Evolutionary conservation across 2,113 vertebrate species (phyloP), one percentile per base, ranked within the genome.

Genomic region (Platichthys flesus): DNA sequence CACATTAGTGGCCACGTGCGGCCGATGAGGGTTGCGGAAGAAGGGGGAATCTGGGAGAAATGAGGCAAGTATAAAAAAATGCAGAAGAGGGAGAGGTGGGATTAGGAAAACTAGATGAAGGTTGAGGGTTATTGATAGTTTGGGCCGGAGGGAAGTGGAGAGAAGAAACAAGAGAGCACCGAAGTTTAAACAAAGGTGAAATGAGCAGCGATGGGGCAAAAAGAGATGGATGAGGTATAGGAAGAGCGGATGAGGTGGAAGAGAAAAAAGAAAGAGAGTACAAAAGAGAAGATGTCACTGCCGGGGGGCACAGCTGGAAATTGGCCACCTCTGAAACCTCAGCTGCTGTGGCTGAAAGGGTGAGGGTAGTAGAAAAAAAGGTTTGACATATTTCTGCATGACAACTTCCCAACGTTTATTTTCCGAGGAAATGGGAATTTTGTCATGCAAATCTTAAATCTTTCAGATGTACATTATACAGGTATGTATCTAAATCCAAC

Each of bases 1-100:
- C 83, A 74, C 77, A 81, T 87, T 68, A 87, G 59, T 80, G 40
- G 9, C 57, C 18, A 13, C 52, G 68, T 61, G 68, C 9, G 7
- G 23, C 79, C 67, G 76, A 79, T 35, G 68, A 26, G 45, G 35
- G 20, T 49, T 56, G 49, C 65, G 10, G 58, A 60, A 62, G 60
- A 61, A 47, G 6, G 16, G 49, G 65, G 51, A 71, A 85, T 70
- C 23, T 55, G 71, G 82, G 63, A 82, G 67, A 80, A 79, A 74
- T 75, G 79, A 68, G 61, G 28, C 60, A 20, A 61, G 60, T n/a
- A 37, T 1, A 67, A 62, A 74, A 75, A 71, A 2, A 79, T 81
- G 60, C 56, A 15, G 35, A 54, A 59, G n/a, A 45, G 16, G 31
- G 13, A 65, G 55, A 57, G 9, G 3, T 40, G 14, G 71, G 24